These are phyloP conservation scores for Phyllostomus discolor DNA, from an alignment of 2,113 vertebrate genomes.

Conservation along the genomic window DNA sequence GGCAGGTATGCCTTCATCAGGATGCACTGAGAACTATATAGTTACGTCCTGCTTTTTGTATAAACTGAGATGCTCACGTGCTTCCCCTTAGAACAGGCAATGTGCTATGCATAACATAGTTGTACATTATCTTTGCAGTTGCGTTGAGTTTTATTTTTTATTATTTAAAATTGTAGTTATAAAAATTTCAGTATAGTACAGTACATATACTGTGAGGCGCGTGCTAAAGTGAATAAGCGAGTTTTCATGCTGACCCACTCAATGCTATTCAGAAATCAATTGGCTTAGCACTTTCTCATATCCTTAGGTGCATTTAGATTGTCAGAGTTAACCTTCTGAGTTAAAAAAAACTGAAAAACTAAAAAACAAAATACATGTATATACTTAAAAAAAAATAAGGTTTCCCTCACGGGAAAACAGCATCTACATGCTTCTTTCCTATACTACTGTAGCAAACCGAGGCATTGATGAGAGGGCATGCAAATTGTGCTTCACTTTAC, in stretches of 20 bases:
- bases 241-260: constrained; percentile 89
- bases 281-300: constrained; percentile 81
- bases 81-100: constrained; percentile 94
- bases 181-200: constrained; percentile 88
- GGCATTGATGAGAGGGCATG: constrained; percentile 87
- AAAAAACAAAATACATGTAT: constrained; percentile 76
- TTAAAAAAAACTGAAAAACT: constrained; percentile 69
- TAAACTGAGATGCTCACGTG: constrained; percentile 90
- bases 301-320: constrained; percentile 82
- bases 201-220: constrained; percentile 92
- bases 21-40: constrained; percentile 91
- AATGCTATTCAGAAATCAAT: constrained; percentile 82
- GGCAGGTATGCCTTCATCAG: constrained; percentile 82
- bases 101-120: constrained; percentile 96
- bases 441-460: constrained; percentile 79
- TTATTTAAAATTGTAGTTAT: constrained; percentile 82
- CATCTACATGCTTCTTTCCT: constrained; percentile 83
- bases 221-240: constrained; percentile 89
- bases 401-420: constrained; percentile 77
- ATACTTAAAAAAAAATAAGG: constrained; percentile 75
- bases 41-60: constrained; percentile 92
- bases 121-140: constrained; percentile 92
- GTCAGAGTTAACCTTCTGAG: constrained; percentile 81
- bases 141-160: constrained; percentile 84
- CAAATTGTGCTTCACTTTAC: constrained; percentile 87